These are phyloP conservation scores for Macroramphosus scolopax DNA, from an alignment of 2,797 vertebrate genomes.

Conservation along the genomic window DNA sequence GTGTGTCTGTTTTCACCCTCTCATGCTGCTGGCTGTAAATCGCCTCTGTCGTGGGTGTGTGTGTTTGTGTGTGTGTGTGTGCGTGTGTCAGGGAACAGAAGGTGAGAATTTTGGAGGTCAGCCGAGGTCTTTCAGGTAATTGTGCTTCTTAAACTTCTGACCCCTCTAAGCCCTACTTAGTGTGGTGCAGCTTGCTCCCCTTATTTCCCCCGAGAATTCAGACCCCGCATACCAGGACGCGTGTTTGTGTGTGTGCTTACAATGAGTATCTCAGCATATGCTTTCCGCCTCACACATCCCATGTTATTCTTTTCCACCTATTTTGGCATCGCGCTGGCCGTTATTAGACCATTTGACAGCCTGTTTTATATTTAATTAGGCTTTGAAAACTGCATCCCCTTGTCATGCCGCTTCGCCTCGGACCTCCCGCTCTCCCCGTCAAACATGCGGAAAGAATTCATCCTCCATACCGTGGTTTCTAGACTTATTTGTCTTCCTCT, in stretches of 20 bases:
- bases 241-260: conserved; percentile 39
- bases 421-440: conserved; percentile 19
- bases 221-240: conserved; percentile 55
- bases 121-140: conserved; percentile 76
- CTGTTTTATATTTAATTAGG: conserved; percentile 19
- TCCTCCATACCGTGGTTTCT: conserved; percentile 28
- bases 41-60: conserved; percentile 12
- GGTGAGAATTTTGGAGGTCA: conserved; percentile 73
- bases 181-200: conserved; percentile 50
- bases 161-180: conserved; percentile 72
- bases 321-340: conserved; percentile 13
- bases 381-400: conserved; percentile 27
- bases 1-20: conserved; percentile 44
- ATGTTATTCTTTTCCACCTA: conserved; percentile 38
- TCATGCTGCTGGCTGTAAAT: conserved; percentile 71
- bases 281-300: conserved; percentile 31
- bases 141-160: conserved; percentile 79
- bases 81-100: conserved; percentile 55
- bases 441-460: conserved; percentile 43
- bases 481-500: conserved; percentile 19
- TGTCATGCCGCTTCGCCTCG: conserved; percentile 6
- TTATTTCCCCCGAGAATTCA: conserved; percentile 69
- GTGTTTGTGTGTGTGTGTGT: conserved; percentile 31
- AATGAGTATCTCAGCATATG: too few species aligned
- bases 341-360: too few species aligned